Evolutionary conservation across 2,888 invertebrate species (phyloP).

Genomic region (Ischnus inquisitorius): DNA sequence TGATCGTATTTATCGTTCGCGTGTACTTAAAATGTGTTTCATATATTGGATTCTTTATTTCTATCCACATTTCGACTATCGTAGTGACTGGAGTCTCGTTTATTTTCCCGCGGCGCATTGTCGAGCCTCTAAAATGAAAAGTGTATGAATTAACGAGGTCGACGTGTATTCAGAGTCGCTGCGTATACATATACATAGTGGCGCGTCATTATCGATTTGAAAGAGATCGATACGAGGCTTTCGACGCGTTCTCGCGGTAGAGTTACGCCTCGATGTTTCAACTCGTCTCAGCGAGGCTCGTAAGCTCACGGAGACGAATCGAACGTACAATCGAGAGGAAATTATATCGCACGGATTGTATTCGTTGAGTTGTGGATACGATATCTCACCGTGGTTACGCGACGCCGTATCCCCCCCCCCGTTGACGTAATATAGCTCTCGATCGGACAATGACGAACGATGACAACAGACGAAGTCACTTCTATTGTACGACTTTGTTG

Average conservation of each 20-base stretch:
- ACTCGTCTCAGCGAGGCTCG: neutral
- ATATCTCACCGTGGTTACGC: conserved; percentile 29
- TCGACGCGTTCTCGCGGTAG: conserved; percentile 23
- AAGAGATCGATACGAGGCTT: conserved; percentile 28
- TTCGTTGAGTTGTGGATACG: conserved; percentile 18
- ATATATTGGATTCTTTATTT: neutral
- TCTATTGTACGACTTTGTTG: conserved; percentile 22
- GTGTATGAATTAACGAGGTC: conserved; percentile 10
- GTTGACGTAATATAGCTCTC: conserved; percentile 34
- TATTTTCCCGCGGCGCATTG: neutral
- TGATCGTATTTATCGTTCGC: conserved; percentile 1
- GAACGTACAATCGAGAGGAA: neutral
- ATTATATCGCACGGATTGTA: neutral
- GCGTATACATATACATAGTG: neutral
- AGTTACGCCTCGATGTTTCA: neutral
- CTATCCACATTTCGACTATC: neutral
- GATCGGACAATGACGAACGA: neutral
- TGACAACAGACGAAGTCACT: conserved; percentile 22
- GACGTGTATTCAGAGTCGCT: neutral
- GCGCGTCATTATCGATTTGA: conserved; percentile 31
- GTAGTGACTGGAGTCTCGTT: neutral
- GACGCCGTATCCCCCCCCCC: conserved; percentile 1
- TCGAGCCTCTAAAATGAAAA: neutral
- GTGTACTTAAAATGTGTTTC: neutral
- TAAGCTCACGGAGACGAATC: conserved; percentile 8